Conservation (phyloP, 1,140 invertebrate species). For the Drosophila trapezifrons region DNA sequence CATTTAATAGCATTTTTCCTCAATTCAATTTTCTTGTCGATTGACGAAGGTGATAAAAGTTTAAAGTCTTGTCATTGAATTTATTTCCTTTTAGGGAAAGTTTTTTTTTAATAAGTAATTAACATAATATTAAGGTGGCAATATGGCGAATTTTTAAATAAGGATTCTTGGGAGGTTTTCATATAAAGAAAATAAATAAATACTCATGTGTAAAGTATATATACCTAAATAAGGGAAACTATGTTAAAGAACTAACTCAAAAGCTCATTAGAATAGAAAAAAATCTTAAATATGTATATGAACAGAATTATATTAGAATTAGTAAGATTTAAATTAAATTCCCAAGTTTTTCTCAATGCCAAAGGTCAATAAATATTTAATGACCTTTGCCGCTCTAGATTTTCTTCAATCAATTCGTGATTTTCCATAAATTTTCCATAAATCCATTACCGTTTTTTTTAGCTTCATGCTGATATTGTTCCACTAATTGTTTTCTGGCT, state of each 20-base stretch:
- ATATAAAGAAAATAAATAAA: too few species aligned
- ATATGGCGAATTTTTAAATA: not conserved
- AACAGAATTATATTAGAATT: too few species aligned
- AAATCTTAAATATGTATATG: too few species aligned
- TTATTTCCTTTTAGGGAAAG: conserved; percentile 14
- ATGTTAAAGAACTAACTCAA: too few species aligned
- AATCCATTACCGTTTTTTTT: not conserved
- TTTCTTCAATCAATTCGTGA: not conserved
- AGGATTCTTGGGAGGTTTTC: not conserved
- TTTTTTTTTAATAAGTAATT: too few species aligned
- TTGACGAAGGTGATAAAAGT: conserved; percentile 10
- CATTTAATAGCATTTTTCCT: conserved; percentile 53
- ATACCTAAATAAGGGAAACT: too few species aligned
- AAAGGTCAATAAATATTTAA: too few species aligned
- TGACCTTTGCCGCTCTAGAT: not conserved
- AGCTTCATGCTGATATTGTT: conserved; percentile 16
- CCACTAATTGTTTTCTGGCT: conserved; percentile 20
- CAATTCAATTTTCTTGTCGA: conserved; percentile 34
- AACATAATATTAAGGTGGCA: not conserved
- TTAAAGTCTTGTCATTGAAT: conserved; percentile 9
- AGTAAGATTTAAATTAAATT: not conserved
- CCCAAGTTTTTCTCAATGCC: too few species aligned
- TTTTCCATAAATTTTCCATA: conserved; percentile 6
- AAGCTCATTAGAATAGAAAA: too few species aligned
- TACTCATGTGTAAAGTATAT: too few species aligned